Evolutionary conservation across 2,797 vertebrate species (phyloP).

Genomic region (Rousettus madagascariensis): DNA sequence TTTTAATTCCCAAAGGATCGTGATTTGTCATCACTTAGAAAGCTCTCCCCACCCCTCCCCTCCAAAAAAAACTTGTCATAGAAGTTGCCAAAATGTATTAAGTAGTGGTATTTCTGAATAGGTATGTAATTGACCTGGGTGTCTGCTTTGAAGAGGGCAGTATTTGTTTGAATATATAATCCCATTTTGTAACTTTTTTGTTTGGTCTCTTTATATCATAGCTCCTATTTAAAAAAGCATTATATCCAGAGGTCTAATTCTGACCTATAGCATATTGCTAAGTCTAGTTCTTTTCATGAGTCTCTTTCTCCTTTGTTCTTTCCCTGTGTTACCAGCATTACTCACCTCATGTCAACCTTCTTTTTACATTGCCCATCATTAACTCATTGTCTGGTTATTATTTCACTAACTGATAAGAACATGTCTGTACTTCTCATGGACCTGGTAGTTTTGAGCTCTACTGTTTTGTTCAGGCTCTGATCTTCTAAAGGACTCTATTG

Average conservation of each 20-base stretch:
- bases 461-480: neutral
- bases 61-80: neutral
- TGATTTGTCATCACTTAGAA: neutral
- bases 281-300: neutral
- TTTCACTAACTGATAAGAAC: neutral
- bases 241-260: conserved; percentile 12
- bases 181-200: neutral
- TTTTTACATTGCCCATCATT: neutral
- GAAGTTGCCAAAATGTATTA: conserved; percentile 6
- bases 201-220: neutral
- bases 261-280: neutral
- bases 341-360: neutral
- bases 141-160: neutral
- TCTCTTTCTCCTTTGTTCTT: neutral
- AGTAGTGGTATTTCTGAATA: conserved; percentile 34
- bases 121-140: neutral
- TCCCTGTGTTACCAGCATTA: neutral
- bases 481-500: neutral
- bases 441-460: neutral
- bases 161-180: conserved; percentile 23
- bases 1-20: neutral
- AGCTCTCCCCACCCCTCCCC: neutral
- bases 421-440: neutral
- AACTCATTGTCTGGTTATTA: neutral
- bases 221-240: neutral